These are phyloP conservation scores for Drosophila nikananu DNA, from an alignment of 1,140 invertebrate species.

Conservation along the genomic window DNA sequence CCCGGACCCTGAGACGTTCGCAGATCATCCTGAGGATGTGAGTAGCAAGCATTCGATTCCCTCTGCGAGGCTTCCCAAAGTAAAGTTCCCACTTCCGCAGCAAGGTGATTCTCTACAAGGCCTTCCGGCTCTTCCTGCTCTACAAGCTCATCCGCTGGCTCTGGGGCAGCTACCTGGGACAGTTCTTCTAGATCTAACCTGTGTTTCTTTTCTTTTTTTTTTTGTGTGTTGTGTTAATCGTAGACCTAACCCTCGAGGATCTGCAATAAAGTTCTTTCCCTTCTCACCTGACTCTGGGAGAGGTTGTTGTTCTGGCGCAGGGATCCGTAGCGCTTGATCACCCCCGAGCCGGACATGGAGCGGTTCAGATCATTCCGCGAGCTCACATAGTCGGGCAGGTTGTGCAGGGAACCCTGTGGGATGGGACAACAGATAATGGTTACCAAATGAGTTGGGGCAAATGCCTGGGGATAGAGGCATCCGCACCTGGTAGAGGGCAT, in stretches of 20 bases:
- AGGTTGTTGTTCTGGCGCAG: constrained; percentile 63
- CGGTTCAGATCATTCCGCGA: constrained; percentile 81
- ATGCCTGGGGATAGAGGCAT: too few relatives aligned
- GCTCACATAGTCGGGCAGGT: constrained; percentile 85
- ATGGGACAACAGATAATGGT: neutral
- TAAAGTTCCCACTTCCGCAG: constrained; percentile 12
- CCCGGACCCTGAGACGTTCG: constrained; percentile 36
- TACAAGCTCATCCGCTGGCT: constrained; percentile 69
- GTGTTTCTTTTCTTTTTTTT: neutral
- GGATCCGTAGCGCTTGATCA: constrained; percentile 80
- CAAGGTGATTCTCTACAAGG: constrained; percentile 49
- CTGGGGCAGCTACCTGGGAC: constrained; percentile 36
- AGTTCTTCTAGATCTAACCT: neutral
- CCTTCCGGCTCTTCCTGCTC: constrained; percentile 49
- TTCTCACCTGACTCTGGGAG: constrained; percentile 61
- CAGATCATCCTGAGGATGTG: constrained; percentile 45
- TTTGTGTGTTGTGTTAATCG: neutral
- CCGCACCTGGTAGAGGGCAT: constrained; percentile 94
- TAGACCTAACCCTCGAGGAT: neutral
- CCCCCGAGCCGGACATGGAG: constrained; percentile 62
- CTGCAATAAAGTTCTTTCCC: neutral
- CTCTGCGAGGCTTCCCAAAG: too few relatives aligned
- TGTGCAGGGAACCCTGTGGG: constrained; percentile 80
- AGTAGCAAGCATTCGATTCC: neutral
- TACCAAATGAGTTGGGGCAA: too few relatives aligned